phyloP scores from a whole-genome alignment of 2,113 vertebrate species.

The Mungos mungo region DNA sequence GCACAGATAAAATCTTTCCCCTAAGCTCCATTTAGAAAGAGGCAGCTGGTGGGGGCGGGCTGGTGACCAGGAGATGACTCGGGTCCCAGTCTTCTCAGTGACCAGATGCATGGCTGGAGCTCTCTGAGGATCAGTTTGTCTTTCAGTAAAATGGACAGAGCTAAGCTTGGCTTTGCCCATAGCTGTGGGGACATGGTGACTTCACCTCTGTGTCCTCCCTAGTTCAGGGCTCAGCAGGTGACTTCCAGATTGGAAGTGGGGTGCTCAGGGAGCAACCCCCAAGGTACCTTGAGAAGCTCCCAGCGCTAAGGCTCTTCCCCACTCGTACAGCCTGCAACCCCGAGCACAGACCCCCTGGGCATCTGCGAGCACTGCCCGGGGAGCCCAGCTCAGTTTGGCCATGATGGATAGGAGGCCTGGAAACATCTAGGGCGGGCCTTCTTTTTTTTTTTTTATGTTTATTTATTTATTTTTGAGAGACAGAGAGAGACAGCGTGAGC shows the following conservation, averaged over 20 bases:
- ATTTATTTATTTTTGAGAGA: too few relatives aligned
- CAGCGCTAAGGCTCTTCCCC: not conserved
- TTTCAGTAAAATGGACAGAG: not conserved
- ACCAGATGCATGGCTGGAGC: accelerated
- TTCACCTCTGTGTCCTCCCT: too few relatives aligned
- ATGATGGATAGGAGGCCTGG: not conserved
- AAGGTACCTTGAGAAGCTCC: not conserved
- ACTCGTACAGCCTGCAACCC: not conserved
- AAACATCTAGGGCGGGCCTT: accelerated
- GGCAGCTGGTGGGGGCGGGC: not conserved
- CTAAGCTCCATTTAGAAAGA: not conserved
- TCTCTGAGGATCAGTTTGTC: not conserved
- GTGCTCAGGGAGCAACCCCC: not conserved
- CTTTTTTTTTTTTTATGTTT: too few relatives aligned
- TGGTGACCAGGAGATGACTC: not conserved
- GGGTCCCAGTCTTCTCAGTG: not conserved
- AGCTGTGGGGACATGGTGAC: not conserved
- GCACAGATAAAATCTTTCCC: not conserved
- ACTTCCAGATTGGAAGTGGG: not conserved
- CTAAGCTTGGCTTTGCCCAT: accelerated
- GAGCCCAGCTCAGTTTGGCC: accelerated
- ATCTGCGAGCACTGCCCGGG: not conserved
- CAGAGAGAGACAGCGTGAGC: too few relatives aligned
- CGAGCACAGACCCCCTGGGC: accelerated
- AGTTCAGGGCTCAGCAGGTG: not conserved